Evolutionary conservation across 2,888 invertebrate species (phyloP), one percentile per base, ranked within the genome.

Genomic region (Chirona hameri): DNA sequence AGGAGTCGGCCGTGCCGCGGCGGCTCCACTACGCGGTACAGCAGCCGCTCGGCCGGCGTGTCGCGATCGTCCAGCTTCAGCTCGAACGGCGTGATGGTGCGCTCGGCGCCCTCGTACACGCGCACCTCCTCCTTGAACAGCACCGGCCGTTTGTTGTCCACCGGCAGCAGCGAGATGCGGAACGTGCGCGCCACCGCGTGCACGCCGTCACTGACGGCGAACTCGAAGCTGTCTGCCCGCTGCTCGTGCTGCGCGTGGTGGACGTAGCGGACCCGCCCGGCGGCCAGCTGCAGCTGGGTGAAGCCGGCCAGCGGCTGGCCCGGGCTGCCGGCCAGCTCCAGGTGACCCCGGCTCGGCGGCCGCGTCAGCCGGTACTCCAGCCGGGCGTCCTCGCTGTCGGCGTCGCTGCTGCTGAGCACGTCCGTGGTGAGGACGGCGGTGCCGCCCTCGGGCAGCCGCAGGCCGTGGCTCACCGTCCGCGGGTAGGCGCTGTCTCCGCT

Each of bases 211-310:
- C 87, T 87, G 14, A 88, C 88, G 85, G 88, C 88, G 85, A 88
- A 88, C 84, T 88, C 88, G 85, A 88, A 88, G 82, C 87, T 87
- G 84, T 88, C 88, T 86, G 87, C 86, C 83, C 87, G 87, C 76
- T 86, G 86, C 85, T 88, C 88, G 85, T 87, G 87, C 21, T 86
- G 85, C 21, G 86, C 85, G 81, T 86, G 86, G 85, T 88, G 88
- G 5, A 87, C 86, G 84, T 88, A 88, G n/a, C 86, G 85, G 27
- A 88, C 87, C 84, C 87, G 87, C 83, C 86, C 87, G 3, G 87
- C 88, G 7, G 87, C 88, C 55, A 88, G 84, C 81, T 88, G 87
- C 15, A 88, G 84, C 83, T 88, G 88, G 0, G 87, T 87, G 85
- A 88, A 88, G 14, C 86, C 85, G 1, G 86, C 85, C 39, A 88